Base-by-base conservation (phyloP, 2,113 vertebrate genomes). In the Suncus etruscus region DNA sequence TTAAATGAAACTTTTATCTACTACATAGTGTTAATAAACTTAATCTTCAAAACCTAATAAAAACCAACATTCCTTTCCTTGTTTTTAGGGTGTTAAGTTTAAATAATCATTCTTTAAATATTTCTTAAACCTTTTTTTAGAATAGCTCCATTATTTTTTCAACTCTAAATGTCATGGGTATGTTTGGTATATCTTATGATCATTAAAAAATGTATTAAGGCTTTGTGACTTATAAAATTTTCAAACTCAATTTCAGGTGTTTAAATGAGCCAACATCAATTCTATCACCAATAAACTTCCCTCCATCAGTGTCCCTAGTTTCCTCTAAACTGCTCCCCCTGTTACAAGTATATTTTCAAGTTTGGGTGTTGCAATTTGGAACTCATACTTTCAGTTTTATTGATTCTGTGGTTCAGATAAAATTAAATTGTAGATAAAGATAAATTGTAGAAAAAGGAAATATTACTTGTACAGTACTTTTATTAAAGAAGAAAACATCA, bases 121-220 rank as follows among this genome's bases (percentile, higher is more conserved):
- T 27, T 39, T 89, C 16, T 4, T 65, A 47, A 91, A 45, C 9
- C 27, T 66, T 39, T 22, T 73, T 91, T 89, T 63, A 63, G 5
- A 68, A 78, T 54, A 47, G 58, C 27, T 72, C 18, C 58, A 51
- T 70, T 94, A 31, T 70, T 86, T 93, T 58, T 73, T 90, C 29
- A 72, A n/a, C 45, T 61, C 22, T 6, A 77, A 27, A 29, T 20
- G 16, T 24, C n/a, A n/a, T 50, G 8, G 48, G 29, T 22, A 65
- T 70, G 12, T 81, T 92, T 39, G 47, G 32, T 10, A 29, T 74
- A 47, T 54, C 77, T 73, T 51, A 10, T 80, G 85, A 76, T 61
- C 58, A 76, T 68, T 20, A 61, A 16, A 61, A 61, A 61, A 61
- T 16, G 18, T 61, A 54, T 54, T 16, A 54, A 12, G 12, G 11